Percentiles rank a stretch among this genome's conserved stretches.
Evolutionary conservation across 2,113 vertebrate species (phyloP).

Genomic region (Anhinga anhinga): DNA sequence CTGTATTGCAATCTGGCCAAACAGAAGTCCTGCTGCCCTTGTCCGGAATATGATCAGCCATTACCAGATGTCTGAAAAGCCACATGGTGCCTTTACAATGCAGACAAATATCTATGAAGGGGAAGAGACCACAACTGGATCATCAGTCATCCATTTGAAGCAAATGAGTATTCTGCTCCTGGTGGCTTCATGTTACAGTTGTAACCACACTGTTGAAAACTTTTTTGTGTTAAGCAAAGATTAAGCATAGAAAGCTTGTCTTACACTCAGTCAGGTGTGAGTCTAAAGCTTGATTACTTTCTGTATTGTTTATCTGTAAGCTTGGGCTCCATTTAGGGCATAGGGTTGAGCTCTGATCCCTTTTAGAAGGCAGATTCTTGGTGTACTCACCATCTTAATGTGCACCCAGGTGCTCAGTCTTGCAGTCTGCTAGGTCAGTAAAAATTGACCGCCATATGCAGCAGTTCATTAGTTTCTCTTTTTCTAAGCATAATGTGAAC

Average conservation of each 20-base stretch:
- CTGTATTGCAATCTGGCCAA: neutral
- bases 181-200: neutral
- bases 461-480: neutral
- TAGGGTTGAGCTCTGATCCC: neutral
- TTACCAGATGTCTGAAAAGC: conserved; percentile 6
- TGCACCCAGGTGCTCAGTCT: neutral
- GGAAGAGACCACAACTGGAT: neutral
- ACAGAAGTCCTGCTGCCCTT: neutral
- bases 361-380: neutral
- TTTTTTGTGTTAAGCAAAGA: neutral
- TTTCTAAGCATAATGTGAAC: neutral
- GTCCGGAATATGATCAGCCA: neutral
- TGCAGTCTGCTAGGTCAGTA: neutral
- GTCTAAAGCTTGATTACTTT: neutral
- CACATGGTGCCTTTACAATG: neutral
- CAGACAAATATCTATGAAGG: neutral
- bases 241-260: neutral
- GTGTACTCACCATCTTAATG: neutral
- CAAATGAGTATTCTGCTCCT: neutral
- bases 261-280: neutral
- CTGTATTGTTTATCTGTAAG: neutral
- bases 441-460: neutral
- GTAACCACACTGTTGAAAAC: neutral
- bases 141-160: neutral
- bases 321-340: neutral